Evolutionary conservation across 2,888 invertebrate genomes (phyloP).

Genomic region (Papilio protenor): DNA sequence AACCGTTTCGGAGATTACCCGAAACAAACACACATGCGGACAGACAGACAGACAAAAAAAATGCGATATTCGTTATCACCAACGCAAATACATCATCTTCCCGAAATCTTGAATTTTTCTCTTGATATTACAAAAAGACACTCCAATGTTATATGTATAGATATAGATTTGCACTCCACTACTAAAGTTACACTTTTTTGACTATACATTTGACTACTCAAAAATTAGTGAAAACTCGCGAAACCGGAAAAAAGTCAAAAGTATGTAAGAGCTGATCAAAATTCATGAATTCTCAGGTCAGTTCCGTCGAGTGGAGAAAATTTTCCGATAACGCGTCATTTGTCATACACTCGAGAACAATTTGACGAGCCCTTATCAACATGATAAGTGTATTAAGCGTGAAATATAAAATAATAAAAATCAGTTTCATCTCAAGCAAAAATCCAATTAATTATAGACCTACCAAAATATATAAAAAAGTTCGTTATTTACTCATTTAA

Average conservation of each 20-base stretch:
- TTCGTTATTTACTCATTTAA: too few relatives aligned
- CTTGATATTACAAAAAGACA: too few relatives aligned
- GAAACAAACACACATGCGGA: too few relatives aligned
- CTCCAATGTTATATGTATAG: too few relatives aligned
- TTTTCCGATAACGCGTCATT: conserved; percentile 11
- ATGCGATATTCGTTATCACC: too few relatives aligned
- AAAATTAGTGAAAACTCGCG: neutral
- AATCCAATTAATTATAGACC: neutral
- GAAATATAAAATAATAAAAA: conserved; percentile 1
- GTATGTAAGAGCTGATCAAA: neutral
- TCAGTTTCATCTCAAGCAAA: neutral
- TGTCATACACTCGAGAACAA: neutral
- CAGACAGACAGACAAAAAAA: too few relatives aligned
- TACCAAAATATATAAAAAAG: neutral
- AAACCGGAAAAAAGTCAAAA: neutral
- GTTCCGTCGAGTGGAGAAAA: conserved; percentile 1
- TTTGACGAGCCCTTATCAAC: conserved; percentile 3
- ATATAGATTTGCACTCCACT: too few relatives aligned
- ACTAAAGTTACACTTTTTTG: too few relatives aligned
- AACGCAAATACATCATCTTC: too few relatives aligned
- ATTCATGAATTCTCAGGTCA: conserved; percentile 1
- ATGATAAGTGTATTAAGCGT: neutral
- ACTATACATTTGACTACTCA: neutral
- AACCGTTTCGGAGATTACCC: too few relatives aligned
- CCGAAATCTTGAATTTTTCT: too few relatives aligned